Evolutionary conservation across 1,140 invertebrate species (phyloP), one percentile per base, ranked within the genome.

Genomic region (Drosophila ohnishii): DNA sequence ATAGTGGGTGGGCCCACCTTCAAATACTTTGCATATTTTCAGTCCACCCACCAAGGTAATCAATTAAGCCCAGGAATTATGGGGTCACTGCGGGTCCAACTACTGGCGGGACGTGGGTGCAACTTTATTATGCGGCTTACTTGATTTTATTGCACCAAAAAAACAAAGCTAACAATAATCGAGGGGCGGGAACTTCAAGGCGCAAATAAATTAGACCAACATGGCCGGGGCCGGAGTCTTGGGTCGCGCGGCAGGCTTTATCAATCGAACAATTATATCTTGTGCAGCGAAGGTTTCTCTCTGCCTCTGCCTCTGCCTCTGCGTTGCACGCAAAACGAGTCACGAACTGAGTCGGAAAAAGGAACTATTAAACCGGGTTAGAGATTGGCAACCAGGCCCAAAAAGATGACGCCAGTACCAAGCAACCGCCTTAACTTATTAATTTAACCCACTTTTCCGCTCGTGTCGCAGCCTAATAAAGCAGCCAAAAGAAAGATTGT

Each of bases 181-280:
- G 47, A 66, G 53, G 61, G 78, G 67, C 78, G 81, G 81, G 51
- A 59, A 84, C 81, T 70, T 85, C 58, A 75, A 78, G 82, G 69
- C 70, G 63, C 60, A 78, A 67, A 78, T 70, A 85, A 86, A 87
- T 83, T 87, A 82, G 71, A 83, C 63, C 77, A 85, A 80, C 81
- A 70, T 80, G 59, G 57, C 42, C 35, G 42, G 42, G 61, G 13
- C 42, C 30, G 67, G 67, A 35, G 50, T 58, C 65, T 70, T 35
- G 37, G 65, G 35, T 71, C 69, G 66, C 51, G 66, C 42, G 72
- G 66, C 61, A 67, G 60, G 45, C 64, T 76, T 82, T 87, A 83
- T 87, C 84, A 88, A 77, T 88, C 67, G 83, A 83, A 73, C 79
- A 83, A 83, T 88, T 88, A 50, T 87, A 70, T 78, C 64, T 78